These are phyloP conservation scores for Sipha flava DNA, from an alignment of 1,140 invertebrate genomes.

Conservation along the genomic window DNA sequence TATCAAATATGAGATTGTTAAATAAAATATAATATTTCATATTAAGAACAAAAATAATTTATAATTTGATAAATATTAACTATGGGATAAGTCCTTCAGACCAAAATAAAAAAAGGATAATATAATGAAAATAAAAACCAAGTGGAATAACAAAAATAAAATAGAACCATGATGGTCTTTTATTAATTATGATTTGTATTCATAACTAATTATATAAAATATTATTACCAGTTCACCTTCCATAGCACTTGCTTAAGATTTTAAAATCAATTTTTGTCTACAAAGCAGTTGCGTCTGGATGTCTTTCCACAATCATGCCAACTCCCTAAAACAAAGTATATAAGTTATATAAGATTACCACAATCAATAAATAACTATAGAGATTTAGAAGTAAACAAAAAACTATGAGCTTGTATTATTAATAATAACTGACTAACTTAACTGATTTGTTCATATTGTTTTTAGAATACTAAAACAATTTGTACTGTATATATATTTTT, in stretches of 20 bases:
- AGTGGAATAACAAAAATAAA: background rate
- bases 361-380: conserved; percentile 35
- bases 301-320: conserved; percentile 90
- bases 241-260: background rate
- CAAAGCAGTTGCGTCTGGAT: conserved; percentile 60
- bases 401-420: too few species aligned
- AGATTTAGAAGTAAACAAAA: background rate
- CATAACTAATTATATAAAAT: background rate
- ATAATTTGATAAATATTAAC: background rate
- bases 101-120: background rate
- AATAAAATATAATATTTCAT: background rate
- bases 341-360: conserved; percentile 21
- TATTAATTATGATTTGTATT: too few species aligned
- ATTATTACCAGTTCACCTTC: background rate
- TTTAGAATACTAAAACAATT: too few species aligned
- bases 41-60: background rate
- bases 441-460: too few species aligned
- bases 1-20: background rate
- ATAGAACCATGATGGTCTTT: too few species aligned
- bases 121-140: background rate
- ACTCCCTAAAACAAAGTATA: conserved; percentile 65
- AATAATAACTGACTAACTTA: too few species aligned
- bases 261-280: background rate
- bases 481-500: too few species aligned
- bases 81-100: background rate